These are phyloP conservation scores for Corvus moneduloides DNA, from an alignment of 2,113 vertebrate genomes.

Conservation along the genomic window DNA sequence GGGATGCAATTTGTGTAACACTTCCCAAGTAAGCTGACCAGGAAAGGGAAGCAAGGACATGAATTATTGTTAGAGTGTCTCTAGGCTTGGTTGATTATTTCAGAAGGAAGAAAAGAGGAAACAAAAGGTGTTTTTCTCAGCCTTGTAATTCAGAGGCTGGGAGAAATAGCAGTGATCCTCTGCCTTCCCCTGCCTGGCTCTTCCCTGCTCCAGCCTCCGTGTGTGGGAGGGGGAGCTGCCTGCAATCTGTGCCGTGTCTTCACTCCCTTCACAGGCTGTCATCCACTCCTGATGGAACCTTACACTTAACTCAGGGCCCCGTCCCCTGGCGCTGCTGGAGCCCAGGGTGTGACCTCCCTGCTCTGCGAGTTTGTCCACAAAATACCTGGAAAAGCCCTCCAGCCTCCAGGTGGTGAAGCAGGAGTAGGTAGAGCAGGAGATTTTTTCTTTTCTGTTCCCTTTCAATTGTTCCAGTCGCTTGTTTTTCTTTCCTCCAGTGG, in stretches of 20 bases:
- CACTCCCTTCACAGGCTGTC: not conserved
- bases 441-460: not conserved
- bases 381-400: not conserved
- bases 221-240: not conserved
- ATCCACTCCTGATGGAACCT: not conserved
- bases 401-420: not conserved
- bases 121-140: not conserved
- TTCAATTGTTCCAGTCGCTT: not conserved
- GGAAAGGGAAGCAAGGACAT: not conserved
- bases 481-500: not conserved
- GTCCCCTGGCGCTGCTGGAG: not conserved
- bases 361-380: not conserved
- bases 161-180: not conserved
- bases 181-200: not conserved
- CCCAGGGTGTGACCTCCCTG: rapidly evolving
- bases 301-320: not conserved
- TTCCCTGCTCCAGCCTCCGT: not conserved
- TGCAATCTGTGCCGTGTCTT: not conserved
- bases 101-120: not conserved
- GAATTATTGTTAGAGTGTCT: not conserved
- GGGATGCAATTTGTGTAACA: not conserved
- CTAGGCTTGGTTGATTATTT: not conserved
- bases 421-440: not conserved
- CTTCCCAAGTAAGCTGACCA: not conserved
- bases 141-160: not conserved